Conservation (phyloP, 2,113 vertebrate genomes). For the Isurus oxyrinchus region DNA sequence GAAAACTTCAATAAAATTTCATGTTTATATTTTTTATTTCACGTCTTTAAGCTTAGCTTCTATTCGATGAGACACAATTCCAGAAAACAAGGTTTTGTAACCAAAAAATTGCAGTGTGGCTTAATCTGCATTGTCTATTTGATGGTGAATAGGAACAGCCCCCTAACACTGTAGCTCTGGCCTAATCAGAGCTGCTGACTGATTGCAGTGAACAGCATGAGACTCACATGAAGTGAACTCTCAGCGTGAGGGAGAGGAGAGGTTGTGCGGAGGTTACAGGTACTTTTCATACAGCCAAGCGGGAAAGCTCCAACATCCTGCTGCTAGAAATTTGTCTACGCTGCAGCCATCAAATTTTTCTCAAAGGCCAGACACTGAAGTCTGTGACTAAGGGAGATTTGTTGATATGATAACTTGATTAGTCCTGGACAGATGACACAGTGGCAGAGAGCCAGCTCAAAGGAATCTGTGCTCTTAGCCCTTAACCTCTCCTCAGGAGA, state of each 20-base stretch:
- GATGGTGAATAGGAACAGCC: neutral
- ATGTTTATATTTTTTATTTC: neutral
- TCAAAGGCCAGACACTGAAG: constrained; percentile 59
- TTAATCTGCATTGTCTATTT: constrained; percentile 5
- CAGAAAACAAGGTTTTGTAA: neutral
- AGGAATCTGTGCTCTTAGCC: constrained; percentile 54
- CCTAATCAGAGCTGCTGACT: constrained; percentile 17
- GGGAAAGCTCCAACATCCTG: constrained; percentile 68
- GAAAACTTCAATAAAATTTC: neutral
- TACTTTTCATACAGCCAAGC: constrained; percentile 70
- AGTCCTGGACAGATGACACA: constrained; percentile 65
- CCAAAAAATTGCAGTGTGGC: neutral
- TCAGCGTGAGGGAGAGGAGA: constrained; percentile 58
- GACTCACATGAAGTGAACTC: constrained; percentile 65
- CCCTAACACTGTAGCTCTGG: neutral
- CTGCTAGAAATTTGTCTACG: constrained; percentile 88
- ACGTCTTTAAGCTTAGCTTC: neutral
- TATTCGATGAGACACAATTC: neutral
- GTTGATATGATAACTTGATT: constrained; percentile 92
- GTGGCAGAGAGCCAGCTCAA: constrained; percentile 59
- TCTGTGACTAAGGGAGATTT: constrained; percentile 61
- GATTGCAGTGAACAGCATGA: constrained; percentile 60
- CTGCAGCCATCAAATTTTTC: constrained; percentile 53
- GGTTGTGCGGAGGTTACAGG: constrained; percentile 70
- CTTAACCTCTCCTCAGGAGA: constrained; percentile 65